A percentile compares a stretch with the other conserved stretches of the same genome.
phyloP scores from a whole-genome alignment of 1,140 invertebrate genomes.

The Bombyx mandarina region DNA sequence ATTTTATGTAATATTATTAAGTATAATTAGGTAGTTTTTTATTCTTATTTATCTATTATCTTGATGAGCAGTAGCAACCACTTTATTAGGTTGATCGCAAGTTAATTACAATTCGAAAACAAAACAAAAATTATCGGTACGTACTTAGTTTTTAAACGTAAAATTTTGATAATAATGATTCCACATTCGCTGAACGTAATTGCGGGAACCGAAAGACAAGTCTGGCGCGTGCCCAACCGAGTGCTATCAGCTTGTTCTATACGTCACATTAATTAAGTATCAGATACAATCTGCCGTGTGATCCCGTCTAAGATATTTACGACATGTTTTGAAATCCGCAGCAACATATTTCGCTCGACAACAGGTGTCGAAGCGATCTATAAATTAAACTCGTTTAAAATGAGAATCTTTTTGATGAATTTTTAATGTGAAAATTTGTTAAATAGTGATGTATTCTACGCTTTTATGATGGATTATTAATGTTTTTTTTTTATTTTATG shows the following conservation, averaged over 20 bases:
- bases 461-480: too few relatives aligned
- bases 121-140: too few relatives aligned
- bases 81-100: neutral
- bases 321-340: slow-evolving; percentile 39
- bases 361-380: slow-evolving; percentile 31
- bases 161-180: too few relatives aligned
- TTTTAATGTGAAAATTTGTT: too few relatives aligned
- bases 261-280: slow-evolving; percentile 63
- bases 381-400: too few relatives aligned
- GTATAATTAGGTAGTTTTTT: neutral
- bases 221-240: slow-evolving; percentile 56
- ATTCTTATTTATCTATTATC: neutral
- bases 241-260: slow-evolving; percentile 53
- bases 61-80: neutral
- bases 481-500: too few relatives aligned
- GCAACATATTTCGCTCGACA: slow-evolving; percentile 25
- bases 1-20: too few relatives aligned
- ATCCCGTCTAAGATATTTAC: slow-evolving; percentile 36
- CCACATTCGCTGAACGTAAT: too few relatives aligned
- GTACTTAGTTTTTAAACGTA: too few relatives aligned
- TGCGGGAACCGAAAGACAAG: slow-evolving; percentile 44
- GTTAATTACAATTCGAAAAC: neutral
- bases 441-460: too few relatives aligned
- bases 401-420: too few relatives aligned
- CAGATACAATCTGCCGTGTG: slow-evolving; percentile 47